phyloP scores from a whole-genome alignment of 2,113 vertebrate genomes.

The Australoheros scitulus region DNA sequence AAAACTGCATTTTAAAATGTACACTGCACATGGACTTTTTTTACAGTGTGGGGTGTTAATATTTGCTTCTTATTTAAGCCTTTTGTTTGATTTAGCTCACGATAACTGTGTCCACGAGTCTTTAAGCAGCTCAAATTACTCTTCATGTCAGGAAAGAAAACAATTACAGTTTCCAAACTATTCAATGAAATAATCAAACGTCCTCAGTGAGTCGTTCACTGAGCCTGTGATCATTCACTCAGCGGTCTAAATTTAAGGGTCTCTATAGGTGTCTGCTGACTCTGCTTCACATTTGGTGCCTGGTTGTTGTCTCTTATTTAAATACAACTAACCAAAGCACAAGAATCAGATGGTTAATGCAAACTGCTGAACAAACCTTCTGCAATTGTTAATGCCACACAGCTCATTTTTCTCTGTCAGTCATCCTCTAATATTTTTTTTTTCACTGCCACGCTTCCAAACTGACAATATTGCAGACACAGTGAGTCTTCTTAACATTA shows the following conservation, averaged over 20 bases:
- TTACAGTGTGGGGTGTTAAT: background rate
- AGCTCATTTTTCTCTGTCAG: background rate
- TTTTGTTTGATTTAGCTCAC: background rate
- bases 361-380: background rate
- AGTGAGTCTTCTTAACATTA: background rate
- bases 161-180: background rate
- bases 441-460: background rate
- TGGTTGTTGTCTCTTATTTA: background rate
- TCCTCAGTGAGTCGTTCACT: background rate
- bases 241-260: background rate
- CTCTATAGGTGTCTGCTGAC: background rate
- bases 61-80: background rate
- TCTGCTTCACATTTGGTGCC: background rate
- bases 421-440: background rate
- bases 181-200: background rate
- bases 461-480: background rate
- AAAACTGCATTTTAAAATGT: too few species aligned
- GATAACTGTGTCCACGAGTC: background rate
- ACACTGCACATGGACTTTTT: too few species aligned
- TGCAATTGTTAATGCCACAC: background rate
- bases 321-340: background rate
- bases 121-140: background rate
- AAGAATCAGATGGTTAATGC: background rate
- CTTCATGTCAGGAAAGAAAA: background rate
- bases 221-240: background rate